Conservation (phyloP, 2,888 invertebrate species). For the Drosophila crucigera region DNA sequence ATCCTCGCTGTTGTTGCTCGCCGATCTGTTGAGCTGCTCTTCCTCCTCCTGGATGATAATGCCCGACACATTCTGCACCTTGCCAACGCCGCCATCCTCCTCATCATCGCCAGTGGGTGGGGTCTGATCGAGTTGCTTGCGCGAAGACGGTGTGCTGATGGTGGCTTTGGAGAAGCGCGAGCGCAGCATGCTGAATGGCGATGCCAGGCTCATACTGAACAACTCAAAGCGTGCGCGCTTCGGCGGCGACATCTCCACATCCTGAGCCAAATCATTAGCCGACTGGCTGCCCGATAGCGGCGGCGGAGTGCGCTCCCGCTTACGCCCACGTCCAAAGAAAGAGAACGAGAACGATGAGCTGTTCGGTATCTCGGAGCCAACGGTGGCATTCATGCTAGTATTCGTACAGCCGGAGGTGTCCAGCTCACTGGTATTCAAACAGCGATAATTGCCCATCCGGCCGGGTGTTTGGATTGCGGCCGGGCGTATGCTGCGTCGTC, state of each 20-base stretch:
- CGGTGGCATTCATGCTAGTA: constrained; percentile 84
- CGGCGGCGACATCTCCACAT: constrained; percentile 81
- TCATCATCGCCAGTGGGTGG: constrained; percentile 63
- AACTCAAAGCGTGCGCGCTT: constrained; percentile 83
- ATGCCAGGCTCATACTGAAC: constrained; percentile 76
- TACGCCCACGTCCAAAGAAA: constrained; percentile 83
- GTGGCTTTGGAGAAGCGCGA: constrained; percentile 80
- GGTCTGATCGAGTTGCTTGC: constrained; percentile 57
- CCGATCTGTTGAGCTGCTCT: constrained; percentile 52
- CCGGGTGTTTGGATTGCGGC: constrained; percentile 70
- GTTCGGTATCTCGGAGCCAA: constrained; percentile 84
- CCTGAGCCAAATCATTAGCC: constrained; percentile 72
- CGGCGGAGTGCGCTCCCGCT: constrained; percentile 83
- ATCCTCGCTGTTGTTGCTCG: constrained; percentile 43
- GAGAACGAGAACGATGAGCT: constrained; percentile 82
- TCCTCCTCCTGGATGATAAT: constrained; percentile 77
- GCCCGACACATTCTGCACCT: constrained; percentile 83
- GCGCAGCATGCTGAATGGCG: constrained; percentile 82
- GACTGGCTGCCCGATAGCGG: constrained; percentile 62
- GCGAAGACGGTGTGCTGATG: constrained; percentile 80
- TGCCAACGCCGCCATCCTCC: constrained; percentile 64
- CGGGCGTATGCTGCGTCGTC: constrained; percentile 83
- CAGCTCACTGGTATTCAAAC: constrained; percentile 78
- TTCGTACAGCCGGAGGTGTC: constrained; percentile 80
- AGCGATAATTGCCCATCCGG: constrained; percentile 78